A percentile compares a stretch with the other conserved stretches of the same genome.
Conservation (phyloP, 2,888 invertebrate genomes). For the Eupithecia tripunctaria region DNA sequence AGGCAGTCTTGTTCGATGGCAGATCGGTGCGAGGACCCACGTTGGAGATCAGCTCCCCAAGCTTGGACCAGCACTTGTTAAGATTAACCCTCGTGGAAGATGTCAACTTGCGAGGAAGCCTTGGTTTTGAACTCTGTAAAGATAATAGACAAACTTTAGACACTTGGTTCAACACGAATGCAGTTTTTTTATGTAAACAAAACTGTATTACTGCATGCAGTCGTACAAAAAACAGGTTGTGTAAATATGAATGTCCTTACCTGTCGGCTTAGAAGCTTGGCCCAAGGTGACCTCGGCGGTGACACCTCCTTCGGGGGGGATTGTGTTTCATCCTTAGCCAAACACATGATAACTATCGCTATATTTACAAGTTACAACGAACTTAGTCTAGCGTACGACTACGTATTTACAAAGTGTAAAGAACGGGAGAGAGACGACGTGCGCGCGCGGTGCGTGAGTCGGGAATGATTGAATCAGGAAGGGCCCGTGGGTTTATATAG, state of each 20-base stretch:
- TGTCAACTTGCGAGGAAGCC: slow-evolving; percentile 83
- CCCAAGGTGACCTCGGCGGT: slow-evolving; percentile 83
- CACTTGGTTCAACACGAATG: slow-evolving; percentile 31
- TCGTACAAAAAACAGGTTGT: slow-evolving; percentile 21
- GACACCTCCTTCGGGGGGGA: slow-evolving; percentile 74
- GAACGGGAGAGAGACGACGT: slow-evolving; percentile 59
- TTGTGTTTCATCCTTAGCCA: slow-evolving; percentile 77
- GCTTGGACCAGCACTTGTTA: slow-evolving; percentile 87
- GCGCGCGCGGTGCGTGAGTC: slow-evolving; percentile 71
- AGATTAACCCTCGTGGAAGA: slow-evolving; percentile 86
- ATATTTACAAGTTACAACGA: slow-evolving; percentile 65
- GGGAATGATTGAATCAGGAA: slow-evolving; percentile 80
- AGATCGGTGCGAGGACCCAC: slow-evolving; percentile 74
- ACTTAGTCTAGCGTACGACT: slow-evolving; percentile 71
- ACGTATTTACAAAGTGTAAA: slow-evolving; percentile 75
- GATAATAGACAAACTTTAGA: slow-evolving; percentile 50
- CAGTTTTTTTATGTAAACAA: slow-evolving; percentile 10
- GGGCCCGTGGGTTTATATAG: slow-evolving; percentile 76
- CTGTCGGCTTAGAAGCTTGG: slow-evolving; percentile 83
- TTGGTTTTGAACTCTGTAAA: slow-evolving; percentile 84
- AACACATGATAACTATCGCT: slow-evolving; percentile 78
- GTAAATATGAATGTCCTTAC: slow-evolving; percentile 63
- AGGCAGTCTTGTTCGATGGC: slow-evolving; percentile 79
- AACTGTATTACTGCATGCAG: slow-evolving; percentile 2
- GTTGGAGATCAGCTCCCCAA: slow-evolving; percentile 84